Evolutionary conservation across 2,888 invertebrate species (phyloP), one percentile per base, ranked within the genome.

Genomic region (Phalera bucephala): DNA sequence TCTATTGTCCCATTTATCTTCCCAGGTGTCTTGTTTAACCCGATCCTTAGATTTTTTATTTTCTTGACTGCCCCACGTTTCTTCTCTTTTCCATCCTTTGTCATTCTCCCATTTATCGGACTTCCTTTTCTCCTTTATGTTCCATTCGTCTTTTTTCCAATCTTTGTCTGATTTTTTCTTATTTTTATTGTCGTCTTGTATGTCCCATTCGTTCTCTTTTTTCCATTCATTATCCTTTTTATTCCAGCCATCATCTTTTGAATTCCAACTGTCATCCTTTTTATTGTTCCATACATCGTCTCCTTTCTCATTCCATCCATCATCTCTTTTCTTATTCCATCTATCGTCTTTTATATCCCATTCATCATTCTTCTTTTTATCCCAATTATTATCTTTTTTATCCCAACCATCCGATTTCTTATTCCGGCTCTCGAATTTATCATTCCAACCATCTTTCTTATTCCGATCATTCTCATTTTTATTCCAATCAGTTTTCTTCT

Each of bases 161-260:
- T n/a, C n/a, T n/a, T n/a, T n/a, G n/a, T n/a, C n/a, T n/a, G n/a
- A n/a, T n/a, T n/a, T n/a, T n/a, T n/a, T n/a, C n/a, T n/a, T n/a
- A n/a, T n/a, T n/a, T n/a, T n/a, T n/a, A n/a, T n/a, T n/a, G n/a
- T n/a, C n/a, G n/a, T n/a, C n/a, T n/a, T n/a, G n/a, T n/a, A n/a
- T n/a, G n/a, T n/a, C n/a, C n/a, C n/a, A n/a, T n/a, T n/a, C n/a
- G n/a, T 31, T 12, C 1, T 34, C 30, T 25, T 29, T 30, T 3
- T 19, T 11, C 13, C 13, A 29, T 1, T 27, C 14, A 8, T 36
- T 2, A 3, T 41, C 12, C 9, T 45, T 45, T 3, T 34, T 28
- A 13, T 54, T 31, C 39, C 26, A 19, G 0, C 32, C 32, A 2
- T 34, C 7, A 0, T 34, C 23, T 10, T 33, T 14, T 10, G 2